Conservation (phyloP, 2,113 vertebrate genomes). For the Sapayoa aenigma region DNA sequence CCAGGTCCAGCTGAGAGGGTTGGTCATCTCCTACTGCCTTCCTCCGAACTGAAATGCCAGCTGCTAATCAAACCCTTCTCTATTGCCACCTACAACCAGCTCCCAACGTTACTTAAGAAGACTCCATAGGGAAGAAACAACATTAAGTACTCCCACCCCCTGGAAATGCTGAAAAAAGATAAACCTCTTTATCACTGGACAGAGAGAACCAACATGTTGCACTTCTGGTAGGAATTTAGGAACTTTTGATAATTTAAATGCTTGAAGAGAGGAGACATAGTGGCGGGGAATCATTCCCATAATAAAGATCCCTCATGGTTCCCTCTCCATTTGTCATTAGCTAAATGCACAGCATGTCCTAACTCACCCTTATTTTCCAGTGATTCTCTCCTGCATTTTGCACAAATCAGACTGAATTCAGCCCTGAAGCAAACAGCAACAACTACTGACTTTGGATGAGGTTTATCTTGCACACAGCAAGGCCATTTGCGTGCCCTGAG, state of each 20-base stretch:
- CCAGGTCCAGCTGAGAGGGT: background rate
- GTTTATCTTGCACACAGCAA: background rate
- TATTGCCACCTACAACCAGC: background rate
- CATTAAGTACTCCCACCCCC: background rate
- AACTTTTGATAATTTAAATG: background rate
- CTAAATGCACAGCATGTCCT: background rate
- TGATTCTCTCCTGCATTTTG: background rate
- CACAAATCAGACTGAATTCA: background rate
- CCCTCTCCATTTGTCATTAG: background rate
- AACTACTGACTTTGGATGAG: slow-evolving; percentile 2
- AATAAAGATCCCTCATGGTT: background rate
- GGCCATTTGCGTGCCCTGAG: background rate
- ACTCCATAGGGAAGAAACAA: background rate
- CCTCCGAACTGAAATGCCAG: background rate
- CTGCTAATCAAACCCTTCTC: background rate
- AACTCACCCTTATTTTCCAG: background rate
- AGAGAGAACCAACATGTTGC: background rate
- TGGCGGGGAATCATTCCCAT: background rate
- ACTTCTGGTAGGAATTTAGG: background rate
- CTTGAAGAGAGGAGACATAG: background rate
- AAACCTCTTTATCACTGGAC: background rate
- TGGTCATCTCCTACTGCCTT: background rate
- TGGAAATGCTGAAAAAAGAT: background rate
- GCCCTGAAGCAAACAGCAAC: background rate
- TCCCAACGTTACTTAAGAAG: background rate